Evolutionary conservation across 2,888 invertebrate species (phyloP), one percentile per base, ranked within the genome.

Genomic region (Drosophila villosipedis): DNA sequence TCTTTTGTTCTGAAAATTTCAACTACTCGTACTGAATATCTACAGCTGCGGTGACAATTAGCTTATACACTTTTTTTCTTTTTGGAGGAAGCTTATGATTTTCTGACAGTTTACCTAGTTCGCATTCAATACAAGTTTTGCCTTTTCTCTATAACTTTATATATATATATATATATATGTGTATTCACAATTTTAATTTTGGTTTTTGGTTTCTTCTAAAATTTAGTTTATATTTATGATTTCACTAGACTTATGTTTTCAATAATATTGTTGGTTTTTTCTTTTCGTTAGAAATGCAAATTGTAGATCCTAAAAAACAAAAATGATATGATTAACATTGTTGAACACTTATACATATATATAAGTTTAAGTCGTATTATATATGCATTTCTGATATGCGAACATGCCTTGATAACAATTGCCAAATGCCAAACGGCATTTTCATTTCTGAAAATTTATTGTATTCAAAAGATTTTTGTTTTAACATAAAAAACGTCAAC

Each of bases 381-480:
- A 41, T 62, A 54, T 62, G 86, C 70, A 80, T 59, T 78, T 68
- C 39, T 75, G 89, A 89, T 85, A 89, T 85, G 89, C 78, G 53
- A 80, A 82, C 47, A 87, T 89, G 84, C 84, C 80, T 84, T 77
- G 84, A 74, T 85, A 85, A 89, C 85, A 85, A 87, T 84, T 87
- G 87, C 80, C 73, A 78, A 47, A 57, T 60, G 52, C 65, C 78
- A 75, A 78, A 65, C 72, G 63, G 39, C 62, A 49, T 61, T 31
- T n/a, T 54, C 41, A 63, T 61, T 33, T 52, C 37, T 59, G 35
- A 57, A 53, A 74, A 16, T 47, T 22, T 62, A 62, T 41, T 41
- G 54, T 62, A 60, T 63, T 68, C 41, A 28, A 67, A 73, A 57
- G 33, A 33, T 54, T 53, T 43, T 25, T 25, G n/a, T 19, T 47